Base-by-base conservation (phyloP, 1,140 invertebrate genomes). In the Orchestia grillus region DNA sequence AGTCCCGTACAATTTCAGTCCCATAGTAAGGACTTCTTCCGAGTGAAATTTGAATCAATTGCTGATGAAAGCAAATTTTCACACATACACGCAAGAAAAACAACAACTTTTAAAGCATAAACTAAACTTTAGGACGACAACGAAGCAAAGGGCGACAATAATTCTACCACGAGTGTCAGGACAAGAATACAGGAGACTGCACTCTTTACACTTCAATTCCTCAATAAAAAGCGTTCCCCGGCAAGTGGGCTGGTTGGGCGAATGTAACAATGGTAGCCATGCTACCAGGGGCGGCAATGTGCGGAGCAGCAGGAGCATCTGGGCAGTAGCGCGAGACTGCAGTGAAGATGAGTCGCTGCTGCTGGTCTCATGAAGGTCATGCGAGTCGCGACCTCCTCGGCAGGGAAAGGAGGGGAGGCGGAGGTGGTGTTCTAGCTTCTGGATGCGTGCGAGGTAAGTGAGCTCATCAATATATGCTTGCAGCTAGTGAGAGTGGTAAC, bases 311-410 rank as follows among this genome's bases (percentile, higher is more conserved):
- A 36, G 62, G 62, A 77, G 62, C 62, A 77, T 77, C 62, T 77
- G 15, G 62, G 62, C 62, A 77, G 62, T 77, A 77, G 62, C 62
- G 62, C 47, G 28, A 36, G 15, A 77, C 62, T 77, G 62, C 62
- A 77, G 62, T 77, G 62, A 77, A 77, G 62, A 77, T 77, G 62
- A 91, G 88, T 44, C 41, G 88, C 88, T 88, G 87, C 87, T n/a
- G 87, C 87, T 91, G 88, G 88, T 91, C 88, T 44, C 88, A 43
- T 91, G 88, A 91, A 91, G 88, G 88, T 91, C 88, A 91, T 4
- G 19, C 4, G 62, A 91, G 88, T 16, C 41, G 88, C 88, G 88
- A 91, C 88, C 88, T 91, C 88, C 44, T 91, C 88, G 15, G 53
- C 77, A 45, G 42, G 95, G 41, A 62, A 57, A 87, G 62, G 62